Conservation (phyloP, 2,888 invertebrate genomes). For the Ectemnius continuus region DNA sequence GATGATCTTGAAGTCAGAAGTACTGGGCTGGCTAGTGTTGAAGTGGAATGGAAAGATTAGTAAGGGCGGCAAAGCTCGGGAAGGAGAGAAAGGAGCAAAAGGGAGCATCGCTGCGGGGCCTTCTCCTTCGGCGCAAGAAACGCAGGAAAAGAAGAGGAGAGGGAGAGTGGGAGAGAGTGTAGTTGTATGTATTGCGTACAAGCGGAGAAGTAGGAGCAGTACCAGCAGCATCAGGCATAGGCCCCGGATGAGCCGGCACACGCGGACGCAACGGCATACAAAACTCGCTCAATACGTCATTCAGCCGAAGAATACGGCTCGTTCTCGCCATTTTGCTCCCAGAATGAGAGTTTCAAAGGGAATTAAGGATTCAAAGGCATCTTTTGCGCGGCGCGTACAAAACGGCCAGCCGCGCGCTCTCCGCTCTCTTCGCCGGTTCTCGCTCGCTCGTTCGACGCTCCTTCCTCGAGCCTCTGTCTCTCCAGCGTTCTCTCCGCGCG, state of each 20-base stretch:
- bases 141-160: constrained; percentile 26
- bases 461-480: constrained; percentile 8
- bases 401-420: constrained; percentile 65
- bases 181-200: constrained; percentile 45
- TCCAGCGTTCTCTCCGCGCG: constrained; percentile 25
- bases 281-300: constrained; percentile 78
- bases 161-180: constrained; percentile 29
- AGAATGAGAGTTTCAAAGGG: constrained; percentile 78
- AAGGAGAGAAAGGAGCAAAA: constrained; percentile 18
- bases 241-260: constrained; percentile 66
- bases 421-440: constrained; percentile 22
- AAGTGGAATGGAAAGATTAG: constrained; percentile 29
- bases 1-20: constrained; percentile 35
- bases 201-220: constrained; percentile 24
- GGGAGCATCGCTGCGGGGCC: constrained; percentile 37
- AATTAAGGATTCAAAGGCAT: constrained; percentile 78
- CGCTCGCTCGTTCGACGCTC: background rate
- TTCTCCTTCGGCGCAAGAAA: constrained; percentile 37
- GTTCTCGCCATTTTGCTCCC: constrained; percentile 76
- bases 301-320: constrained; percentile 77
- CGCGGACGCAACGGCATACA: constrained; percentile 73
- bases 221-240: constrained; percentile 54
- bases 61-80: no score
- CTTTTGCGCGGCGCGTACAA: constrained; percentile 75
- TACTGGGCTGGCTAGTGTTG: constrained; percentile 22